A percentile compares a stretch with the other conserved stretches of the same genome.
phyloP scores from a whole-genome alignment of 2,888 invertebrate species.

The Drosophila demipolita region DNA sequence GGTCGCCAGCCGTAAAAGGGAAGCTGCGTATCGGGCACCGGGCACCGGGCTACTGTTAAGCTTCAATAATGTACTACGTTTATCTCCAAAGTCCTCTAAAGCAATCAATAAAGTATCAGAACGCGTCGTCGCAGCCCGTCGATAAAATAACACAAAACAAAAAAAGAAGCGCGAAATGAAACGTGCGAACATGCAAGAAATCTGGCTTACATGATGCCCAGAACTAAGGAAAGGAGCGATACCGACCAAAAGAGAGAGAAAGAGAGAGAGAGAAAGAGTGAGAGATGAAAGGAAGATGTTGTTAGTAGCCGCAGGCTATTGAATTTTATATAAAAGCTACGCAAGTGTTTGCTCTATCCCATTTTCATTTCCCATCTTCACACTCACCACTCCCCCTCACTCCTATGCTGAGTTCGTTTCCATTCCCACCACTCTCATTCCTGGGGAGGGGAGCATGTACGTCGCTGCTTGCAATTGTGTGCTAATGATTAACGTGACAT shows the following conservation, averaged over 20 bases:
- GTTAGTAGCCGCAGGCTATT: constrained; percentile 55
- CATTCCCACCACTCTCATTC: background rate
- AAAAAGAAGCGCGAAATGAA: constrained; percentile 25
- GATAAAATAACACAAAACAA: constrained; percentile 46
- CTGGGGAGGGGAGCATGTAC: constrained; percentile 28
- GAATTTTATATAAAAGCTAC: constrained; percentile 56
- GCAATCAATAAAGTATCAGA: constrained; percentile 55
- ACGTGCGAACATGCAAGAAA: constrained; percentile 76
- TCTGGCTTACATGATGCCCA: constrained; percentile 58
- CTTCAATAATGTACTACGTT: constrained; percentile 53
- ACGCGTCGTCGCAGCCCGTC: constrained; percentile 1
- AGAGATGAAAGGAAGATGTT: constrained; percentile 11
- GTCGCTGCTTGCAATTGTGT: constrained; percentile 30
- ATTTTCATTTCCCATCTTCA: background rate
- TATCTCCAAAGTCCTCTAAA: constrained; percentile 29
- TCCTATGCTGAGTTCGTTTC: background rate
- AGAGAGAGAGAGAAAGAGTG: background rate
- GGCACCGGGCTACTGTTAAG: constrained; percentile 24
- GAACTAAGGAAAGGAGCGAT: constrained; percentile 3
- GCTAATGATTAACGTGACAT: constrained; percentile 41
- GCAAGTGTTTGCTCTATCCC: constrained; percentile 39
- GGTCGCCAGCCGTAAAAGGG: background rate
- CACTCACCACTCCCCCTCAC: background rate
- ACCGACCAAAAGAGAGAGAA: constrained; percentile 1
- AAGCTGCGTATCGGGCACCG: background rate